Base-by-base conservation (phyloP, 37 sponge, comb jelly and placozoan species). In the Hormiphora californensis region DNA sequence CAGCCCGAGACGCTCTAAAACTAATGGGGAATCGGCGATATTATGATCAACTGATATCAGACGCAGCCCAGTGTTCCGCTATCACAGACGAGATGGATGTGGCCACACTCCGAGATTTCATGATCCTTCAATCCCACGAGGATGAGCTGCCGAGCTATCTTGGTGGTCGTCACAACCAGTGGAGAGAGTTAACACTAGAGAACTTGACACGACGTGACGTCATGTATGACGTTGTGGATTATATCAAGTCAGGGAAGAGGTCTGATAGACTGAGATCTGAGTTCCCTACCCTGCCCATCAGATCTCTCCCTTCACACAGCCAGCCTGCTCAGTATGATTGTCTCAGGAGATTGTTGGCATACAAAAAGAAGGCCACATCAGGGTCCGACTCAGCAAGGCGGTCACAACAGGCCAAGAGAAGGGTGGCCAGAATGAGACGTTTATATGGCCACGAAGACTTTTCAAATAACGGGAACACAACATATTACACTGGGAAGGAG, bases 91-190 rank as follows among this genome's bases (percentile, higher is more conserved):
- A 90, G 19, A 46, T 89, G 23, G 98, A 97, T 85, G 92, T 97
- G 35, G 88, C 91, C 28, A 93, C 93, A 9, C 87, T 94, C 39
- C 90, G 93, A 65, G 98, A 97, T 23, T 95, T 93, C 85, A 92
- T 95, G 94, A 68, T 55, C 46, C 0, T 87, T 25, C 41, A 63
- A 19, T 40, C 93, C 19, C 89, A 87, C 54, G 38, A 93, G 54
- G 98, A 97, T 67, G 98, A 97, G 87, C 90, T 85, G 35, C 95
- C 94, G 54, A 92, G 93, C 35, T 89, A 90, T 54, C 63, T 93
- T 0, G 98, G 98, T 21, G 98, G 98, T 33, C 93, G 88, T 69
- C 93, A 92, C 25, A 97, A 97, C 88, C 67, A 55, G 39, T 97
- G 98, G 98, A 87, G 98, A 40, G 90, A 81, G 37, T 63, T 97